phyloP scores from a whole-genome alignment of 2,113 vertebrate genomes.

The Chaetura pelagica region DNA sequence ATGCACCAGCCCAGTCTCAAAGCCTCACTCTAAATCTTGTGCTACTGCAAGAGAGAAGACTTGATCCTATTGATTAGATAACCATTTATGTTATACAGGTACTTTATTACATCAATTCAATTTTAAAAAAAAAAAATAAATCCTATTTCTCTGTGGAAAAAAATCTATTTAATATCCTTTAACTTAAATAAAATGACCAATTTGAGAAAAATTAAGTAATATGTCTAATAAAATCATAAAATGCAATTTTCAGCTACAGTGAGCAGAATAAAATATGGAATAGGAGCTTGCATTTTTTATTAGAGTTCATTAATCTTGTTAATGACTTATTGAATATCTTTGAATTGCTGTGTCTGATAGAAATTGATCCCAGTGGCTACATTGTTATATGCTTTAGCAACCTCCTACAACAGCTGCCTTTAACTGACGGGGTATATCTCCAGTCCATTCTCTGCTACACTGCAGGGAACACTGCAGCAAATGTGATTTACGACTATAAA shows the following conservation, averaged over 20 bases:
- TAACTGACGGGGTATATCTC: slow-evolving; percentile 2
- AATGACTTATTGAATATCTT: slow-evolving; percentile 62
- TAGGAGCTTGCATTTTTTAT: slow-evolving; percentile 55
- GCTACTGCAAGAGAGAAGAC: neutral
- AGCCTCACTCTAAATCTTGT: neutral
- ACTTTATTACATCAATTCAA: neutral
- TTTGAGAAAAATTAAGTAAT: slow-evolving; percentile 56
- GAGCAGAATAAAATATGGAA: slow-evolving; percentile 46
- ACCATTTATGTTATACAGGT: neutral
- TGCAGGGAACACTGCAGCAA: neutral
- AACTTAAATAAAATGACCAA: slow-evolving; percentile 40
- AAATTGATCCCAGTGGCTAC: slow-evolving; percentile 50
- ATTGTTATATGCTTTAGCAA: slow-evolving; percentile 22
- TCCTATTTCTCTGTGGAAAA: neutral
- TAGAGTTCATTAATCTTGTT: slow-evolving; percentile 63
- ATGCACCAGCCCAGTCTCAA: neutral
- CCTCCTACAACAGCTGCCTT: neutral
- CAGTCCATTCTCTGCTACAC: neutral
- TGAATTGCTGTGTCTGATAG: neutral
- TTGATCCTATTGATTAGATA: neutral
- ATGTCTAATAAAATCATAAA: slow-evolving; percentile 55
- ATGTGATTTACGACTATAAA: neutral
- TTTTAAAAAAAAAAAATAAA: neutral
- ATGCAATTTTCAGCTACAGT: slow-evolving; percentile 57
- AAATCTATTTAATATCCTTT: slow-evolving; percentile 36